Base-by-base conservation (phyloP, 2,113 vertebrate species). In the Anguilla rostrata region DNA sequence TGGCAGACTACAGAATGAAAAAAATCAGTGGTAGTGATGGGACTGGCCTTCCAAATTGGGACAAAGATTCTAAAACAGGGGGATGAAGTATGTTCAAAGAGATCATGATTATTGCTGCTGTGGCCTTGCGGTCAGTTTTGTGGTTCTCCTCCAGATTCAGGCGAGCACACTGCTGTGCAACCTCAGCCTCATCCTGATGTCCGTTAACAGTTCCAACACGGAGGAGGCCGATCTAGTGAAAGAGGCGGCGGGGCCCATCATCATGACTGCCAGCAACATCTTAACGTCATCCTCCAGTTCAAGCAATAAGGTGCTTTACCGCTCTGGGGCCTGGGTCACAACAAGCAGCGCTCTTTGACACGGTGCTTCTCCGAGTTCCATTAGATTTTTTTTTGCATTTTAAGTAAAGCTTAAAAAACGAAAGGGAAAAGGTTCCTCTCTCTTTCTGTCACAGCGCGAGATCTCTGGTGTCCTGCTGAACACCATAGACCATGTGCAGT, bases 251-350 rank as follows among this genome's bases (percentile, higher is more conserved):
- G 89, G 83, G 16, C 92, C 95, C 39, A 93, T 99, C 4, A 94
- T 99, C 71, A 94, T 93, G 83, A 97, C 97, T 85, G 94, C 96
- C 84, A 97, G 97, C 91, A 97, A 93, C 29, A 94, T 98, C 85
- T 91, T 99, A 78, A 95, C 95, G 89, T 95, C 95, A 88, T 95
- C 96, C 49, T 90, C 91, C 75, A 93, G 89, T 79, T 93, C 91
- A 86, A 89, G 91, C 7, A 63, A 86, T 39, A 88, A 95, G 93
- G 93, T 95, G 90, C 53, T 39, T 60, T 43, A 53, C 57, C 39
- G 86, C 88, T 81, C 0, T 79, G 84, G 79, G 0, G 14, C 71
- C 86, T 71, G 78, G 84, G 2, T 46, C 5, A 46, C 43, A 46
- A 46, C 43, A 8, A 46, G 43, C 2, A 8, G 4, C 4, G 43